Conservation (phyloP, 2,888 invertebrate species). For the Pantelozetes paolii region DNA sequence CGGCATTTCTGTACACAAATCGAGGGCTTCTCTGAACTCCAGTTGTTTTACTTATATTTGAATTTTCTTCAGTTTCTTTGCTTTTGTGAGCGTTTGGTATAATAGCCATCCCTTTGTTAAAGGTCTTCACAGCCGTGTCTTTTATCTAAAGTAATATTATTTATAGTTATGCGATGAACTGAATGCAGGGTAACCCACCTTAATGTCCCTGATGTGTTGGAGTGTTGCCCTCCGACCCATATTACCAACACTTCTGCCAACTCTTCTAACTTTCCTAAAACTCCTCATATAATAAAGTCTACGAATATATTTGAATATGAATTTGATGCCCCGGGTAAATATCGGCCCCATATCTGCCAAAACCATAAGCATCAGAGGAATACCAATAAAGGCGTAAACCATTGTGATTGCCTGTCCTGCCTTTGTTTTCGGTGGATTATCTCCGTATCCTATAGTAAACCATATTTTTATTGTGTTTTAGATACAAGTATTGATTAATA, state of each 20-base stretch:
- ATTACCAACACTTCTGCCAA: conserved; percentile 43
- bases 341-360: conserved; percentile 91
- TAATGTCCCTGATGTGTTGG: neutral
- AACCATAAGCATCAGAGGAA: conserved; percentile 89
- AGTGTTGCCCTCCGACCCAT: conserved; percentile 7
- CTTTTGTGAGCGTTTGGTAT: neutral
- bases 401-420: conserved; percentile 83
- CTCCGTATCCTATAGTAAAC: conserved; percentile 79
- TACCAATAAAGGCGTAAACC: conserved; percentile 87
- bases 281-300: conserved; percentile 51
- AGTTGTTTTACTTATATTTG: neutral
- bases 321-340: conserved; percentile 83
- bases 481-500: too few species aligned
- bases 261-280: conserved; percentile 47
- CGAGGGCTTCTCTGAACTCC: neutral
- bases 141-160: neutral
- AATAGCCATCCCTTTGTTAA: conserved; percentile 22
- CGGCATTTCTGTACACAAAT: neutral
- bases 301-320: conserved; percentile 63
- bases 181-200: neutral
- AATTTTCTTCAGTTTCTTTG: neutral
- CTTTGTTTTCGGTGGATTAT: conserved; percentile 83
- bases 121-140: neutral
- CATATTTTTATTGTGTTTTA: too few species aligned
- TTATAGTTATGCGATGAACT: neutral